Conservation (phyloP, 1,140 invertebrate genomes). For the Halyomorpha halys region DNA sequence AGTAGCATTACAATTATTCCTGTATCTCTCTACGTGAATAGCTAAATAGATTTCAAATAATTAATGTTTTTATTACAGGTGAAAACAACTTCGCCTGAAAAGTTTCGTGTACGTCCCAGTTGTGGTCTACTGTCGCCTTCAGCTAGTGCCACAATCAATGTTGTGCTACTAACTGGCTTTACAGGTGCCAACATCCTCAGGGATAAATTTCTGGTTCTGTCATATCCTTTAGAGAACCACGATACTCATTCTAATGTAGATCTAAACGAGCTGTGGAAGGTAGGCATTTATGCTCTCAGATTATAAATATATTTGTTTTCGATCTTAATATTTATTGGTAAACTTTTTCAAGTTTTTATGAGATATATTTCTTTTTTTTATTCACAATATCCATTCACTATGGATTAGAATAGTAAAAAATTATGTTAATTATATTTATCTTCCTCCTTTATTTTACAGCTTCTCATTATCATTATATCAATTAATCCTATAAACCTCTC, state of each 20-base stretch:
- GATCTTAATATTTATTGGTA: too few species aligned
- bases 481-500: background rate
- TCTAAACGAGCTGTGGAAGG: conserved; percentile 52
- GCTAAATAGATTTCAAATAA: too few species aligned
- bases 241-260: conserved; percentile 34
- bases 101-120: conserved; percentile 79
- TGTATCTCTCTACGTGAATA: too few species aligned
- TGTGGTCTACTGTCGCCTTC: conserved; percentile 57
- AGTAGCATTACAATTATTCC: too few species aligned
- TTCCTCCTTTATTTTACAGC: too few species aligned
- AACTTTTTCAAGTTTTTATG: too few species aligned
- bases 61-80: conserved; percentile 51
- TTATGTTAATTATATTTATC: too few species aligned
- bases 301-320: too few species aligned
- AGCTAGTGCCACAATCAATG: conserved; percentile 40
- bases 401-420: background rate
- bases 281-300: conserved; percentile 31
- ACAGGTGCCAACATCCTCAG: conserved; percentile 42
- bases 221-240: conserved; percentile 44
- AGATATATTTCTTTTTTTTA: background rate
- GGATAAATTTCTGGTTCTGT: conserved; percentile 62
- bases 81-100: conserved; percentile 74
- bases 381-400: background rate
- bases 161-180: conserved; percentile 45
- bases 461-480: too few species aligned